phyloP scores from a whole-genome alignment of 2,797 vertebrate genomes.

The Odontamblyopus rebecca region DNA sequence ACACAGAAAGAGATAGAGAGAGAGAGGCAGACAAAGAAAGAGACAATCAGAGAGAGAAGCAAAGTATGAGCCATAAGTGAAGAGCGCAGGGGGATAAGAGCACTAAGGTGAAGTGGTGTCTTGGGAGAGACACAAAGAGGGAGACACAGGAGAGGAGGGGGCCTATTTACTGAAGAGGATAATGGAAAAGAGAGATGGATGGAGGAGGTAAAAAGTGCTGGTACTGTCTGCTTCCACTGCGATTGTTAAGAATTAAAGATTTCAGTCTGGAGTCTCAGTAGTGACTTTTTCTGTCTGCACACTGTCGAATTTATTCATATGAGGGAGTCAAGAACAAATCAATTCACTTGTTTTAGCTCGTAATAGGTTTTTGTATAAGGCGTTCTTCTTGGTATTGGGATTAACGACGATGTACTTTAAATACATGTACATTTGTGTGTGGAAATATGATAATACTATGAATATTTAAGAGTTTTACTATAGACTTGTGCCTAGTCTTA shows the following conservation, averaged over 20 bases:
- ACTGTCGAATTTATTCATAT: not conserved
- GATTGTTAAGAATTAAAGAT: not conserved
- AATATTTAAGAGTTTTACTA: too few species aligned
- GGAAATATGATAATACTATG: too few species aligned
- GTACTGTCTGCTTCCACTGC: not conserved
- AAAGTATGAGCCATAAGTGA: conserved; percentile 4
- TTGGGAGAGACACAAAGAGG: not conserved
- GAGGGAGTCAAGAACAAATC: not conserved
- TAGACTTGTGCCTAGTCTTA: too few species aligned
- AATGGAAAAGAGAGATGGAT: not conserved
- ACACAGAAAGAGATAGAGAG: too few species aligned
- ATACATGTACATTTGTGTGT: too few species aligned
- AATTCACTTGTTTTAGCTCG: too few species aligned
- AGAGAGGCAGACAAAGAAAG: not conserved
- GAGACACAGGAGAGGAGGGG: not conserved
- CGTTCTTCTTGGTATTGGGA: too few species aligned
- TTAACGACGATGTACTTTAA: too few species aligned
- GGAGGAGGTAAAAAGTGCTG: not conserved
- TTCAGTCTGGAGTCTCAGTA: not conserved
- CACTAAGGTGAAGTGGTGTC: conserved; percentile 13
- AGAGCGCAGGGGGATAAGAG: conserved; percentile 15
- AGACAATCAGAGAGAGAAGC: not conserved
- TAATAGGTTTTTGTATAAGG: too few species aligned
- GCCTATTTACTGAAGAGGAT: conserved; percentile 12
- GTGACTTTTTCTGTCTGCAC: not conserved